phyloP scores from a whole-genome alignment of 2,888 invertebrate species.

The Criorhina ranunculi region DNA sequence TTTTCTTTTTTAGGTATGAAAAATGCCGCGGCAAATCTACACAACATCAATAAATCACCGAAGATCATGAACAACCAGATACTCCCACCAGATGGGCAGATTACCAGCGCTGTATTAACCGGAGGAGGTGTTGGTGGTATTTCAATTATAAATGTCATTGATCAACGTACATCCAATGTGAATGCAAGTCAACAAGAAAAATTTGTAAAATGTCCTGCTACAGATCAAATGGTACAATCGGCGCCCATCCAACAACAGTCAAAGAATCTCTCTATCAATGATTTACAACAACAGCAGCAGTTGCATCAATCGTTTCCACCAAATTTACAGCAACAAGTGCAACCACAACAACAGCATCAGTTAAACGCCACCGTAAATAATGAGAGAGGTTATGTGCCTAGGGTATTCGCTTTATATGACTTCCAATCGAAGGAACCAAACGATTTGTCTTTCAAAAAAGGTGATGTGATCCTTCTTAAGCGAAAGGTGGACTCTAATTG shows the following conservation, averaged over 20 bases:
- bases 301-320: conserved; percentile 65
- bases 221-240: conserved; percentile 73
- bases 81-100: conserved; percentile 29
- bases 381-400: conserved; percentile 85
- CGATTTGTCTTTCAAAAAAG: conserved; percentile 93
- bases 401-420: conserved; percentile 95
- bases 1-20: conserved; percentile 77
- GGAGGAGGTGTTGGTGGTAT: conserved; percentile 36
- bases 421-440: conserved; percentile 93
- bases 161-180: conserved; percentile 40
- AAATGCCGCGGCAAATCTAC: conserved; percentile 77
- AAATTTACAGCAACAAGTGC: conserved; percentile 72
- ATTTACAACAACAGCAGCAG: conserved; percentile 70
- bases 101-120: conserved; percentile 10
- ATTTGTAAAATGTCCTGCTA: conserved; percentile 49
- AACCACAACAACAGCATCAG: conserved; percentile 73
- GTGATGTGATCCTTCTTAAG: conserved; percentile 91
- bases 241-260: conserved; percentile 60
- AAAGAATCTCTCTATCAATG: conserved; percentile 74
- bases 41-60: conserved; percentile 59
- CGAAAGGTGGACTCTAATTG: conserved; percentile 94
- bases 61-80: conserved; percentile 39
- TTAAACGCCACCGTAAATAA: conserved; percentile 38
- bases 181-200: conserved; percentile 63
- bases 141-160: conserved; percentile 51